Evolutionary conservation across 2,113 vertebrate genomes (phyloP).

Genomic region (Chloroceryle aenea): DNA sequence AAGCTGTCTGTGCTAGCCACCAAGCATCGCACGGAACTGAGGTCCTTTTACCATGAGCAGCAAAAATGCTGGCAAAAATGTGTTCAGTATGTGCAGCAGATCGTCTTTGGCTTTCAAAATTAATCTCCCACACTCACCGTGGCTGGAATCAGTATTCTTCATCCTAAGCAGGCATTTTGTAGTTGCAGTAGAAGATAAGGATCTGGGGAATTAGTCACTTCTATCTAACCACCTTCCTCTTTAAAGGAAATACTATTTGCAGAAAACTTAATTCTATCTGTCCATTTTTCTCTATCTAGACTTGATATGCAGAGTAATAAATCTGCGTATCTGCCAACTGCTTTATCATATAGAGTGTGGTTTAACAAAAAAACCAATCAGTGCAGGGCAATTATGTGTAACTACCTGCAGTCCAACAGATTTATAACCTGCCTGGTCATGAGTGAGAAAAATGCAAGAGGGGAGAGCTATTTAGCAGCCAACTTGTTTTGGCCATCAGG

Average conservation of each 20-base stretch:
- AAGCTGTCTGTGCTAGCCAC: not conserved
- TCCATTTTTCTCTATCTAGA: not conserved
- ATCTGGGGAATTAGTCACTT: not conserved
- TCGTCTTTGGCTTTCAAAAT: not conserved
- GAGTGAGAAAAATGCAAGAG: not conserved
- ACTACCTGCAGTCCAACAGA: not conserved
- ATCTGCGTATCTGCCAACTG: not conserved
- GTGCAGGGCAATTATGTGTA: not conserved
- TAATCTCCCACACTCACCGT: not conserved
- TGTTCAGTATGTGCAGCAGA: not conserved
- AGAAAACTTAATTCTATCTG: not conserved
- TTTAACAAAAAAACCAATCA: not conserved
- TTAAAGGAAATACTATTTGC: not conserved
- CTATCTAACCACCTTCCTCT: not conserved
- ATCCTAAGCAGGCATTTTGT: not conserved
- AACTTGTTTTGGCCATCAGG: not conserved
- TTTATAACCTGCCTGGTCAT: not conserved
- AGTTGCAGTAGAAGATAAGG: not conserved
- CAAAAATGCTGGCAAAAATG: not conserved
- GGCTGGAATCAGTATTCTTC: not conserved
- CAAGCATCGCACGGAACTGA: not conserved
- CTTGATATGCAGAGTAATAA: not conserved
- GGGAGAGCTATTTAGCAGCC: not conserved
- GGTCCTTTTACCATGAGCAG: not conserved
- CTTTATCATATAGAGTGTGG: not conserved